Conservation (phyloP, 2,888 invertebrate genomes). For the Parasteatoda lunata region DNA sequence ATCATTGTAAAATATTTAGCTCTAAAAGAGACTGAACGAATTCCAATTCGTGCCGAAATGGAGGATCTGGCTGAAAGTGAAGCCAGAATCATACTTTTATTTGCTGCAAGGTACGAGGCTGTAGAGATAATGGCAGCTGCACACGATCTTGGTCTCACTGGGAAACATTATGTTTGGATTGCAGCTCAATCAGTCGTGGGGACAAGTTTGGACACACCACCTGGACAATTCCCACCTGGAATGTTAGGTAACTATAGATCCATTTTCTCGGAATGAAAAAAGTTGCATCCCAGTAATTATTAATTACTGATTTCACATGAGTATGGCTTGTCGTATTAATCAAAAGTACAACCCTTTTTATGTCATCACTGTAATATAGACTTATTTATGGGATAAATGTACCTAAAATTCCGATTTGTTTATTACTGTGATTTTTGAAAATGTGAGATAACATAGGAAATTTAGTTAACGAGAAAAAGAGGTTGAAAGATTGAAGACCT, state of each 20-base stretch:
- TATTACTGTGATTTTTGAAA: too few relatives aligned
- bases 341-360: too few relatives aligned
- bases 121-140: conserved; percentile 86
- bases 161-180: conserved; percentile 96
- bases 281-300: not conserved
- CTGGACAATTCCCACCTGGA: conserved; percentile 88
- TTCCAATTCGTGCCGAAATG: conserved; percentile 82
- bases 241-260: conserved; percentile 82
- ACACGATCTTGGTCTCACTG: conserved; percentile 82
- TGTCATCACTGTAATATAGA: too few relatives aligned
- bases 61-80: conserved; percentile 90
- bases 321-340: not conserved
- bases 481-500: too few relatives aligned
- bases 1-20: conserved; percentile 85
- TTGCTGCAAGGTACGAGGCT: conserved; percentile 91
- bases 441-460: too few relatives aligned
- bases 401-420: too few relatives aligned
- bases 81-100: conserved; percentile 92
- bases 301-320: not conserved
- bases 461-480: too few relatives aligned
- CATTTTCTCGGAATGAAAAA: not conserved
- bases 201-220: conserved; percentile 82
- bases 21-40: conserved; percentile 68
- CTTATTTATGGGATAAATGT: too few relatives aligned
- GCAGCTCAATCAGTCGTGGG: conserved; percentile 92